Conservation (phyloP, 2,888 invertebrate species). For the Aricia artaxerxes region DNA sequence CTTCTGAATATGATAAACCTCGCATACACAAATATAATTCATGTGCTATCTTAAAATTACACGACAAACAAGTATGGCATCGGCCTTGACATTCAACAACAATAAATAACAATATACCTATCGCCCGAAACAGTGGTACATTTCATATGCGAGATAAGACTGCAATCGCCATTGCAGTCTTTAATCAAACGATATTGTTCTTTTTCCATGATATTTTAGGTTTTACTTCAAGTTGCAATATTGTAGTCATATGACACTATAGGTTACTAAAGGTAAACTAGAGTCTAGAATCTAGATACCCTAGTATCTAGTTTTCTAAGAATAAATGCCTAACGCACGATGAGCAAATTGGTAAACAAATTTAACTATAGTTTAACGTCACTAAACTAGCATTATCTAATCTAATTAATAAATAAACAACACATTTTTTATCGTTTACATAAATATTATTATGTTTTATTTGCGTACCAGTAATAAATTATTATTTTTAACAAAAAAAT, state of each 20-base stretch:
- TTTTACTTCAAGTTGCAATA: neutral
- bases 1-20: neutral
- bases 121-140: neutral
- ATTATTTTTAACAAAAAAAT: no score
- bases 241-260: neutral
- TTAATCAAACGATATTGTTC: neutral
- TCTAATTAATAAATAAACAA: neutral
- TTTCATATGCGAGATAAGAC: neutral
- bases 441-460: no score
- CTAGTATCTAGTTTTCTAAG: neutral
- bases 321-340: neutral
- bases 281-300: neutral
- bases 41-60: neutral
- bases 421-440: neutral
- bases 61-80: neutral
- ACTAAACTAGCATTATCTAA: neutral
- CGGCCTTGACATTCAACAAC: conserved; percentile 4
- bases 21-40: neutral
- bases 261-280: neutral
- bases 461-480: no score
- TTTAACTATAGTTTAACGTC: neutral
- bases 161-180: neutral
- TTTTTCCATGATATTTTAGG: neutral
- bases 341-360: neutral
- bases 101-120: neutral